phyloP scores from a whole-genome alignment of 2,113 vertebrate genomes.

The Orthochromis malagaraziensis region DNA sequence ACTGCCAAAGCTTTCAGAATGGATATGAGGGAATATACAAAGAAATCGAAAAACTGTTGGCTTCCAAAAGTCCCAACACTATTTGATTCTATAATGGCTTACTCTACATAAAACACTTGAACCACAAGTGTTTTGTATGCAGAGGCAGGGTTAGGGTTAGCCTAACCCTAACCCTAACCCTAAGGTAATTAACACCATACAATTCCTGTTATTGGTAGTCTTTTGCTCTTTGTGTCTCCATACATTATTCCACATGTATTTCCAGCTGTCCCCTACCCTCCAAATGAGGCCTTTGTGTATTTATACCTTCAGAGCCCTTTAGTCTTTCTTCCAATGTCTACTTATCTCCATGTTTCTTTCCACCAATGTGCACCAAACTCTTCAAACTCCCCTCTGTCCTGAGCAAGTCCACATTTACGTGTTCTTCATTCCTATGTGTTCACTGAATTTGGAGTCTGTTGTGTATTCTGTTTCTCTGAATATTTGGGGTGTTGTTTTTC shows the following conservation, averaged over 20 bases:
- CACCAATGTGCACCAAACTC: not conserved
- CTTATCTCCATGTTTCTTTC: not conserved
- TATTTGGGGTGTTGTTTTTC: not conserved
- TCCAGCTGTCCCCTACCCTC: not conserved
- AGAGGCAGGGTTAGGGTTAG: not conserved
- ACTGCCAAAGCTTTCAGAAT: not conserved
- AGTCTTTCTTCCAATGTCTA: not conserved
- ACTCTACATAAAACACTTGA: not conserved
- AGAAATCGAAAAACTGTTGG: not conserved
- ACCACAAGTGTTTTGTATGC: not conserved
- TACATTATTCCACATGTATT: not conserved
- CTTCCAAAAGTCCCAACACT: not conserved
- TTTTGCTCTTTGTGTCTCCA: not conserved
- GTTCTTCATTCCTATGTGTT: not conserved
- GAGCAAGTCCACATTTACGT: not conserved
- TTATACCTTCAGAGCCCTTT: not conserved
- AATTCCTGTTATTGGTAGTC: not conserved
- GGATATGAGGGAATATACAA: not conserved
- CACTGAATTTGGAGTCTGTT: not conserved
- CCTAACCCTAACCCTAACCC: not conserved
- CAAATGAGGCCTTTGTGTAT: not conserved
- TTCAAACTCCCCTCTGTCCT: accelerated
- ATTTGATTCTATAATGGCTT: accelerated
- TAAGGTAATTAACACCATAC: not conserved
- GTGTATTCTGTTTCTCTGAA: not conserved